A percentile compares a stretch with the other conserved stretches of the same genome.
These are phyloP conservation scores for Tyrophagus putrescentiae DNA, from an alignment of 1,140 invertebrate genomes.

Conservation along the genomic window DNA sequence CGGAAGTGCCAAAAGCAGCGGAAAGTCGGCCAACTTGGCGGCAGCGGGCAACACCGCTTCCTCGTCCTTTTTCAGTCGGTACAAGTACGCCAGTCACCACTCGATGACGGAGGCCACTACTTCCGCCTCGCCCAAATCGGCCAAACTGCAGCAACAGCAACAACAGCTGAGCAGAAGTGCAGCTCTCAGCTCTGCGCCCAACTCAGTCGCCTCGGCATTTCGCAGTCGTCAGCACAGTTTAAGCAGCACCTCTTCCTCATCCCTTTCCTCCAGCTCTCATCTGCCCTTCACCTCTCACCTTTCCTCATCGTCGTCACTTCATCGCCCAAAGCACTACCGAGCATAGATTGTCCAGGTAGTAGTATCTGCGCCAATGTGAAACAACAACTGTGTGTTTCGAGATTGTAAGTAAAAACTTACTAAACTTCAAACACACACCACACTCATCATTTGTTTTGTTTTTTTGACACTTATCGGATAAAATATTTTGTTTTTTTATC, in stretches of 20 bases:
- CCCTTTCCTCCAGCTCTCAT: background rate
- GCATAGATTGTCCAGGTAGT: no score
- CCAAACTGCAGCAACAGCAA: background rate
- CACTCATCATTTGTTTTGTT: no score
- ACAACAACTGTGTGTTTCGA: no score
- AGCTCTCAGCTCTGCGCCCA: no score
- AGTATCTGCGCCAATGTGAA: no score
- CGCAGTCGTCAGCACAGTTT: background rate
- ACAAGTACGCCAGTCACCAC: background rate
- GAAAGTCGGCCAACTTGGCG: background rate
- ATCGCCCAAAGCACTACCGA: background rate
- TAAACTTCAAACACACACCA: no score
- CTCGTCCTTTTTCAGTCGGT: background rate
- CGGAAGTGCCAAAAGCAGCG: no score
- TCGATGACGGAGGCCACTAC: background rate
- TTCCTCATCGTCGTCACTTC: background rate
- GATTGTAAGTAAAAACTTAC: no score
- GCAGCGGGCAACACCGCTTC: background rate
- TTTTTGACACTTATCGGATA: no score
- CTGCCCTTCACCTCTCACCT: background rate
- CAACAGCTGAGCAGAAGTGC: background rate
- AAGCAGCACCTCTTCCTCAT: background rate
- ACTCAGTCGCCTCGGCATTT: background rate
- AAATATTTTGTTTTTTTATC: no score
- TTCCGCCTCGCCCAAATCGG: background rate